Evolutionary conservation across 2,113 vertebrate species (phyloP), one percentile per base, ranked within the genome.

Genomic region (Benitochromis conjunctus): DNA sequence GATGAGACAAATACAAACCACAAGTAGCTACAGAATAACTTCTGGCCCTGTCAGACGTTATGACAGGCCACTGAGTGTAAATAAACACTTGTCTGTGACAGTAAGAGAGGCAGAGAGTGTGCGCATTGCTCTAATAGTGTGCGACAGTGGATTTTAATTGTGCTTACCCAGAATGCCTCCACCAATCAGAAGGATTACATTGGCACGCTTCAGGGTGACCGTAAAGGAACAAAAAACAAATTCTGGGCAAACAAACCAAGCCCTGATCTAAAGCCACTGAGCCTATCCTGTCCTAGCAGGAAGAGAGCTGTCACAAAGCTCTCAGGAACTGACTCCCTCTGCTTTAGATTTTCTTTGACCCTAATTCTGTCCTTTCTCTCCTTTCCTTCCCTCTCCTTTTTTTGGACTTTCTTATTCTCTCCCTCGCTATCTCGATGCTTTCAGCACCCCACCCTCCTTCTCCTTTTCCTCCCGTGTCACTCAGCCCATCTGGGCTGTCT

Each of bases 401-500:
- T 79, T 36, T 76, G 81, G 74, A 88, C 82, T 83, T 84, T 58
- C 77, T 64, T 76, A 21, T 86, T 79, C 74, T 54, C 53, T 83
- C 69, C 60, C 24, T 77, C 29, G 81, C 74, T 64, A 36, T 86
- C 89, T 60, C 5, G 18, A 69, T 19, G 34, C 80, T 51, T 16
- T 79, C 81, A 7, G 31, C 26, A 88, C 54, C 86, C 86, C 69
- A 55, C 89, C 88, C 81, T 77, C 53, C 74, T 46, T 86, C 79
- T 76, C 53, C 66, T 53, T 86, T 84, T 88, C 83, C 80, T 81
- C 80, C 81, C 2, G 90, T 91, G 89, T 94, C 92, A 88, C 79
- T 91, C 79, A 88, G 93, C 95, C 96, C 96, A 96, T 96, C 96
- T 96, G 96, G 95, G 93, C 94, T 86, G 95, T 94, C 95, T 95